Evolutionary conservation across 2,113 vertebrate species (phyloP), one percentile per base, ranked within the genome.

Genomic region (Mesocricetus auratus): DNA sequence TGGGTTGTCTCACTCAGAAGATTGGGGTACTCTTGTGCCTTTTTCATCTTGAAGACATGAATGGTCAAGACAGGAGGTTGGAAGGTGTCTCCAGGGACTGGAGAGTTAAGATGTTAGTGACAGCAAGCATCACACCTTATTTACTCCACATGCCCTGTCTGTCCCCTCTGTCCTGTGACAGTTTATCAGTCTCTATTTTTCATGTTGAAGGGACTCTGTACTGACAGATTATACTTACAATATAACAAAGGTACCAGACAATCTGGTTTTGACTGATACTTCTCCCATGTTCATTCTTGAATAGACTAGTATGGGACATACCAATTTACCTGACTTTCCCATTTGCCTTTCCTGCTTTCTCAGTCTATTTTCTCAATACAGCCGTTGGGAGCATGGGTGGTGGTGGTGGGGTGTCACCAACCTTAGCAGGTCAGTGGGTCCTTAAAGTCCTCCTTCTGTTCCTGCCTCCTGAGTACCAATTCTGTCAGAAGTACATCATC

Each of bases 291-390:
- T 11, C 64, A 31, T 45, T 26, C 13, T 31, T 29, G 42, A 47
- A 0, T 21, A 3, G 7, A 1, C 17, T 4, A 45, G 19, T 1
- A 68, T 0, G 1, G 73, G 4, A 21, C 3, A 1, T 2, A 64
- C 1, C 86, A 31, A 39, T 77, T 86, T 47, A 3, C 50, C 33
- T 42, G 31, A 21, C 24, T 42, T 90, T n/a, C 33, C 39, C 39
- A 12, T 45, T 86, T 79, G 36, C 26, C 11, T 50, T 83, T 36
- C 26, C 66, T 69, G 33, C 15, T 13, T 36, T 3, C 6, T 39
- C 39, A 50, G 58, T 21, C 9, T 69, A 22, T 69, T 79, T 96
- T 75, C 42, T 66, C 26, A 15, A 7, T 5, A 74, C 7, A 26
- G 17, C 71, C 53, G 91, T 45, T 21, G 60, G 31, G 9, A 73